Conservation (phyloP, 2,888 invertebrate genomes). For the Apotomis betuletana region DNA sequence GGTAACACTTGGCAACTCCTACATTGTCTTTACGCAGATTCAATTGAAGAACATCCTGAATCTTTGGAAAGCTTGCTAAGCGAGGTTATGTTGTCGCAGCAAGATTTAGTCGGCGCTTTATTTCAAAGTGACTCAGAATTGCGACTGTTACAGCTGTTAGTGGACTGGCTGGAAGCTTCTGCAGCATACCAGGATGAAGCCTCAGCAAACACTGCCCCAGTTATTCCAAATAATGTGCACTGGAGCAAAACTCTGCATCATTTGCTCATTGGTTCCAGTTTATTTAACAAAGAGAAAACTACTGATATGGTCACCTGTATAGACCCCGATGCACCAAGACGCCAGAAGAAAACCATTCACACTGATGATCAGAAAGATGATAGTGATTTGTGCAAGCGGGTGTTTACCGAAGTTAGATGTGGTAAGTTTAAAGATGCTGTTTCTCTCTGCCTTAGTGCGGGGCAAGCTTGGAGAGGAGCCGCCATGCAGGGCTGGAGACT, state of each 20-base stretch:
- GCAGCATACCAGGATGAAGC: constrained; percentile 90
- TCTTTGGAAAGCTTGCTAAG: constrained; percentile 75
- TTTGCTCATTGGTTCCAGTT: constrained; percentile 80
- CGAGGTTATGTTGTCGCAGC: constrained; percentile 71
- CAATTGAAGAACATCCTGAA: constrained; percentile 85
- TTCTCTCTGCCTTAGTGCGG: constrained; percentile 91
- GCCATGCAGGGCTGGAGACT: constrained; percentile 95
- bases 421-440: constrained; percentile 94
- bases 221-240: constrained; percentile 86
- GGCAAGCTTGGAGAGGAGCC: constrained; percentile 96
- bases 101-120: constrained; percentile 68
- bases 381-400: constrained; percentile 78
- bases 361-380: constrained; percentile 93
- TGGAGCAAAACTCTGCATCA: constrained; percentile 97
- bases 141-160: constrained; percentile 90
- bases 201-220: constrained; percentile 72
- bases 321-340: constrained; percentile 95
- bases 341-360: constrained; percentile 91
- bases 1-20: constrained; percentile 95
- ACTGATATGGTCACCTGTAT: constrained; percentile 85
- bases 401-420: constrained; percentile 91
- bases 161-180: constrained; percentile 96
- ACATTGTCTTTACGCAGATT: constrained; percentile 91
- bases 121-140: constrained; percentile 81
- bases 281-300: constrained; percentile 76